A percentile compares a stretch with the other conserved stretches of the same genome.
phyloP scores from a whole-genome alignment of 2,888 invertebrate genomes.

The Hartigia nigra region DNA sequence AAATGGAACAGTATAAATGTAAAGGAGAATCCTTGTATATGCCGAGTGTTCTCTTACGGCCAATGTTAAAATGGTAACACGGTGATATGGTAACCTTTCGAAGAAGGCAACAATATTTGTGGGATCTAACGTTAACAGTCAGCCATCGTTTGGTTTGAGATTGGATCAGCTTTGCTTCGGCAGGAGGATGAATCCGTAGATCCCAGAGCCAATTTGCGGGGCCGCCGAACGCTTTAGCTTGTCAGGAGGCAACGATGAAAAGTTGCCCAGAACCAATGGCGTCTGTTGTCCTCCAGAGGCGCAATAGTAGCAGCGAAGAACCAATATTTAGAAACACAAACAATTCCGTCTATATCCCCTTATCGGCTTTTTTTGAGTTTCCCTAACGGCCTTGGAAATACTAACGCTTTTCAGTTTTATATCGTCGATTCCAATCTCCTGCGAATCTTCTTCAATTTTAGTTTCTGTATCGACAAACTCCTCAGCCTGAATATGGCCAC shows the following conservation, averaged over 20 bases:
- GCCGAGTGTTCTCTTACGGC: not conserved
- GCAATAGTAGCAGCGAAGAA: conserved; percentile 8
- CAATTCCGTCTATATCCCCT: conserved; percentile 35
- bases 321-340: conserved; percentile 40
- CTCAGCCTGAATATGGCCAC: not conserved
- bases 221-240: conserved; percentile 20
- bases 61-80: not conserved
- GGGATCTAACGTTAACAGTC: conserved; percentile 62
- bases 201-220: conserved; percentile 24
- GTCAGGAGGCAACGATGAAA: conserved; percentile 23
- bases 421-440: not conserved
- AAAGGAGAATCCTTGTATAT: not conserved
- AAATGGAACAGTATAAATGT: not conserved
- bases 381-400: conserved; percentile 13
- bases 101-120: conserved; percentile 44
- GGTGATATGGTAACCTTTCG: not conserved
- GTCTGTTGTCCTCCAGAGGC: not conserved
- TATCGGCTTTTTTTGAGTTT: conserved; percentile 26
- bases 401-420: not conserved
- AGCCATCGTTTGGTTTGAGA: conserved; percentile 63
- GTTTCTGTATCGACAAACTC: not conserved
- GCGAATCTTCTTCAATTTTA: not conserved
- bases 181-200: conserved; percentile 11
- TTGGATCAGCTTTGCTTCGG: conserved; percentile 55
- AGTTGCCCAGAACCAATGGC: conserved; percentile 13